Evolutionary conservation across 1,140 invertebrate genomes (phyloP).

Genomic region (Paraescarpia echinospica): DNA sequence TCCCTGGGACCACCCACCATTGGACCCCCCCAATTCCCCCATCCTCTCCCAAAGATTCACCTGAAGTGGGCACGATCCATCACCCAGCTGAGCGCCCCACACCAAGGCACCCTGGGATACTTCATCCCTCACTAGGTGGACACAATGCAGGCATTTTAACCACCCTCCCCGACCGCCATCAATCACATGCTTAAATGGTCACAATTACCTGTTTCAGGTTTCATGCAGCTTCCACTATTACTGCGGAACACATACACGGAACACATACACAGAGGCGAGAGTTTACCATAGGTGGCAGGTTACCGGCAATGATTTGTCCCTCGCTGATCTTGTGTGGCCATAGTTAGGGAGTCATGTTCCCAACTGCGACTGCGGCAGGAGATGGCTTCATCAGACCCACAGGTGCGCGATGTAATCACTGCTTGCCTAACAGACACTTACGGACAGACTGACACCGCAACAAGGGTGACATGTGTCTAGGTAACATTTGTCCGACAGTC

Average conservation of each 20-base stretch:
- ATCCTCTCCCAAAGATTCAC: background rate
- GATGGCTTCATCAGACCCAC: background rate
- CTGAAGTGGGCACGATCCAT: background rate
- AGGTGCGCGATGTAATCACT: background rate
- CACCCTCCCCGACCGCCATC: background rate
- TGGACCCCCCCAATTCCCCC: too few species aligned
- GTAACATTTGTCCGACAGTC: background rate
- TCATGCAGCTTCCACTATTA: background rate
- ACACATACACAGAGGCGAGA: background rate
- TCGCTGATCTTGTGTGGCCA: background rate
- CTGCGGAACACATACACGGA: background rate
- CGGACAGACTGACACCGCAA: background rate
- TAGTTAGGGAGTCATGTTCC: background rate
- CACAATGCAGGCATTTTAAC: background rate
- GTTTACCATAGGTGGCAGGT: background rate
- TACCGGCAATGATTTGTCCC: background rate
- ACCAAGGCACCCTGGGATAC: slow-evolving; percentile 3
- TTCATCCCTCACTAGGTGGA: background rate
- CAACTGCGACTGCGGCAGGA: background rate
- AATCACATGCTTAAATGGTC: background rate
- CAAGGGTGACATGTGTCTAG: background rate
- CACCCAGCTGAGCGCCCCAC: background rate
- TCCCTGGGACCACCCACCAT: background rate
- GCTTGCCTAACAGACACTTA: background rate
- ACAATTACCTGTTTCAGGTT: background rate